Evolutionary conservation across 2,888 invertebrate genomes (phyloP), one percentile per base, ranked within the genome.

Genomic region (Endotricha flammealis): DNA sequence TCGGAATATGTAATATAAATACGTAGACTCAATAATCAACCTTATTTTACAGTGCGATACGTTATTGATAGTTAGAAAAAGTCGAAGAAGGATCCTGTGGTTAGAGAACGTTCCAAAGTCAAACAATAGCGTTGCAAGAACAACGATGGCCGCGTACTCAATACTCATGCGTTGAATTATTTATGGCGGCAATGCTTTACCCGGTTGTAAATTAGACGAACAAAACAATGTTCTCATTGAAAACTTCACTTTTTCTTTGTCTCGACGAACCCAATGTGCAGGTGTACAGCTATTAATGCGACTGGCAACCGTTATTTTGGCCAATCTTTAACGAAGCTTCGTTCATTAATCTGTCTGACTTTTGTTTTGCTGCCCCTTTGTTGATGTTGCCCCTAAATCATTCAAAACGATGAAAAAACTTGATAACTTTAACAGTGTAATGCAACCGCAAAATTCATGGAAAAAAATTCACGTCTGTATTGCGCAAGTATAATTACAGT

Each of bases 101-200:
- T 44, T 42, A 45, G 50, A 48, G 53, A 53, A 53, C 57, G 57
- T 46, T 54, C 55, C 49, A 50, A 63, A 64, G 55, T 60, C 46
- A 60, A 52, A 78, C 75, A 80, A 79, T 74, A 54, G 71, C 57
- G 47, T 42, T 44, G 61, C 72, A 77, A 77, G 72, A 79, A 77
- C 67, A 62, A 61, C 64, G 66, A 65, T 65, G 57, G 64, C 63
- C 61, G 64, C 60, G 55, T n/a, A n/a, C n/a, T n/a, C n/a, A n/a
- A n/a, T 54, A 62, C 57, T 64, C 61, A 62, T 52, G 62, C 55
- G 64, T 70, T 85, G 82, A 82, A 83, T 82, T 71, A 85, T 85
- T 75, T 73, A 85, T 85, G 74, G 60, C 70, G 67, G 66, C 59
- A 48, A 57, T 54, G 71, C 69, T 74, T 77, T 72, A 66, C 63